Conservation (phyloP, 2,797 vertebrate species). For the Sebastes nivosus region DNA sequence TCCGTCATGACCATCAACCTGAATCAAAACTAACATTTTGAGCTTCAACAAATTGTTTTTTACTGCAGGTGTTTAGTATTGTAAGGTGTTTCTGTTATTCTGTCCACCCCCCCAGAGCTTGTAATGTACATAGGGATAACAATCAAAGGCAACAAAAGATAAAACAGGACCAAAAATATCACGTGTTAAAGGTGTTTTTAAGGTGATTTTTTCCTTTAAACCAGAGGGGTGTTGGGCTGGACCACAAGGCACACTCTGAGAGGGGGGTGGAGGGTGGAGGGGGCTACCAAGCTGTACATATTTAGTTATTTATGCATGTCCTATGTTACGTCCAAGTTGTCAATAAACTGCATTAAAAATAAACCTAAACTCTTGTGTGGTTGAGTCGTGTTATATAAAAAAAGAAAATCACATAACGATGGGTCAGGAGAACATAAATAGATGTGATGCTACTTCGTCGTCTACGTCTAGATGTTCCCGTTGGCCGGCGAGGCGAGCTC, state of each 20-base stretch:
- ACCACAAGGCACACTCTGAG: slow-evolving; percentile 31
- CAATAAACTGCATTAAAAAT: slow-evolving; percentile 30
- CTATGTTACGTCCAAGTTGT: slow-evolving; percentile 16
- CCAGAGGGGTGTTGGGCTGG: background rate
- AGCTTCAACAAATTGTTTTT: background rate
- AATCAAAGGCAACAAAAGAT: background rate
- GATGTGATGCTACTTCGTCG: background rate
- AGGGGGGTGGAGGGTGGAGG: background rate
- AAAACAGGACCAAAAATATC: background rate
- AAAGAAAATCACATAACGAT: background rate
- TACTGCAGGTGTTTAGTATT: background rate
- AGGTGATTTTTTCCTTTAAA: background rate
- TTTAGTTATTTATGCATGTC: slow-evolving; percentile 60
- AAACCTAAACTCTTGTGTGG: slow-evolving; percentile 3
- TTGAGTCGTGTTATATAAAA: background rate
- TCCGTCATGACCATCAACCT: too few species aligned
- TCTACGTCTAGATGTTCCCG: slow-evolving; percentile 77
- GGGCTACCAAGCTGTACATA: slow-evolving; percentile 50
- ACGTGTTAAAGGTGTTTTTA: background rate
- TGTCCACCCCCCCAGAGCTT: background rate
- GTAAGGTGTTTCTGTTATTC: background rate
- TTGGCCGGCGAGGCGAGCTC: slow-evolving; percentile 83
- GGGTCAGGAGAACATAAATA: slow-evolving; percentile 20
- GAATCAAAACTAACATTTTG: too few species aligned
- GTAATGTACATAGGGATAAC: background rate